Base-by-base conservation (phyloP, 2,113 vertebrate species). In the Columbina picui region DNA sequence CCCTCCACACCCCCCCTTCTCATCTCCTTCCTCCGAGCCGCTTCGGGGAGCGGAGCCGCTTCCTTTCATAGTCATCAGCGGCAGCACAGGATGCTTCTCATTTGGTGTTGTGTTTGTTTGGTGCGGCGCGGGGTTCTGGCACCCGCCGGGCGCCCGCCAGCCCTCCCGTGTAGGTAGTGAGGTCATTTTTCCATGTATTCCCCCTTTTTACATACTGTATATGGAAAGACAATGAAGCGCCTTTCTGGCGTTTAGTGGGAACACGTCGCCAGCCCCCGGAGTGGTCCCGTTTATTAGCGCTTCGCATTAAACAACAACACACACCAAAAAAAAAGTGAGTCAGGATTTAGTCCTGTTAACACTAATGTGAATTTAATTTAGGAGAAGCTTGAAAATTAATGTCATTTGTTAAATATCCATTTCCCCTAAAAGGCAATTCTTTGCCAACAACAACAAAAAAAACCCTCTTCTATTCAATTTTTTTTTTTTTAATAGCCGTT, bases 131-230 rank as follows among this genome's bases (percentile, higher is more conserved):
- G 43, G 70, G 75, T 94, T 89, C 94, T 96, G 96, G 94, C 97
- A 92, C 84, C 87, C 82, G 78, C 85, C 93, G 86, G 94, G 83
- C 88, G 56, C 57, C 73, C 39, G 93, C 94, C 97, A 95, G 94
- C 90, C 77, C 95, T 96, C 96, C 96, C 93, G 94, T 97, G 96
- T 97, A 95, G 95, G 80, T 93, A 94, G 78, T 97, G 96, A 97
- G 92, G 94, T 97, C 96, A 97, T 94, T 97, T 97, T 97, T 95
- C 95, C 96, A 95, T 96, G 96, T 93, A 69, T 93, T 95, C 89
- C 94, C 93, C 74, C 60, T 90, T 89, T 96, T 92, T n/a, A 53
- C 92, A 89, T 77, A 79, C 96, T 96, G 93, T 94, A 96, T 96
- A 95, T 97, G 94, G 96, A 91, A 96, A 97, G 93, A 95, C 97